Evolutionary conservation across 2,113 vertebrate genomes (phyloP).

Genomic region (Anolis carolinensis): DNA sequence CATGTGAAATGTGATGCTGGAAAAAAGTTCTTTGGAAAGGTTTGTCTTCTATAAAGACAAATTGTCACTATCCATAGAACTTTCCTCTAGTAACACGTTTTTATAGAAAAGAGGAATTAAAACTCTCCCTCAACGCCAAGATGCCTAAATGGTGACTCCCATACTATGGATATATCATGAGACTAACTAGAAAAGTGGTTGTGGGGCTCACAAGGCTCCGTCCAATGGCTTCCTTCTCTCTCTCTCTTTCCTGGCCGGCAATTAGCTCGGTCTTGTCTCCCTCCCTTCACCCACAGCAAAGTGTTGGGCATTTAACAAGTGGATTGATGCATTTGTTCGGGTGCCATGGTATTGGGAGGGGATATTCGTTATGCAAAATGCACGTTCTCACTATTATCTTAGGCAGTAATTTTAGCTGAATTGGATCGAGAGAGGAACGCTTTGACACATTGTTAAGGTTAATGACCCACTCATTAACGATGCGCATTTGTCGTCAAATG

Average conservation of each 20-base stretch:
- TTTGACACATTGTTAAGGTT: not conserved
- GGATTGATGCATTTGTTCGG: not conserved
- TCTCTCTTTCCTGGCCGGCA: not conserved
- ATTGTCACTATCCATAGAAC: no score
- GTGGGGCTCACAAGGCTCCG: not conserved
- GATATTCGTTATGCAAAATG: not conserved
- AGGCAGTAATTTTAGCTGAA: slow-evolving; percentile 3
- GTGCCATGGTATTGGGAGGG: not conserved
- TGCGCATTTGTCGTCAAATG: slow-evolving; percentile 10
- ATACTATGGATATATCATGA: no score
- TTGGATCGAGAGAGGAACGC: not conserved
- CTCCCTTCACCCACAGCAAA: not conserved
- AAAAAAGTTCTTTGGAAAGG: no score
- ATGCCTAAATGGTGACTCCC: no score
- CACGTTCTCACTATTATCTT: not conserved
- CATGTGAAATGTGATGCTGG: no score
- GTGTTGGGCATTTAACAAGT: not conserved
- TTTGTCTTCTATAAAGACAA: no score
- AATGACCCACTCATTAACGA: not conserved
- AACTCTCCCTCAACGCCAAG: no score
- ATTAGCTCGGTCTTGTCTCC: not conserved
- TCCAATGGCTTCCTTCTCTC: not conserved
- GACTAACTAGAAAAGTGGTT: not conserved
- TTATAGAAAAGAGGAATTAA: no score
- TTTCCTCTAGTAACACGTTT: no score